Base-by-base conservation (phyloP, 2,888 invertebrate species). In the Nasonia oneida region DNA sequence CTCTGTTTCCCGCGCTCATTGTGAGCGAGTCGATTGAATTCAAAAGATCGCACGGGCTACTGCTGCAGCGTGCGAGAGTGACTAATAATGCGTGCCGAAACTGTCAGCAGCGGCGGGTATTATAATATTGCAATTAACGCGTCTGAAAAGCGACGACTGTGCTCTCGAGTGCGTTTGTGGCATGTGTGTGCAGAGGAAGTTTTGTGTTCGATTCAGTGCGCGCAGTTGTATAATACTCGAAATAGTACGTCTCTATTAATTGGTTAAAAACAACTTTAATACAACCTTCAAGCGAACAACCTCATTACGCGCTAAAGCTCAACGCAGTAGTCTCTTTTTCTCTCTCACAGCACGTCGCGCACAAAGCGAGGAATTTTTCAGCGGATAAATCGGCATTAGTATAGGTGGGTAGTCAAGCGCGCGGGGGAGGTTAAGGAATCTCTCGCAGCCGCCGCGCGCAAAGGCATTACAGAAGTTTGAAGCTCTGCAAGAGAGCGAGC, bases 391-490 rank as follows among this genome's bases (percentile, higher is more conserved):
- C 33, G 81, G 12, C 53, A 18, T 42, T 37, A 47, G 47, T 33
- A 42, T 67, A 37, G 61, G 12, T 42, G 2, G 79, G 23, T 23
- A n/a, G 57, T 57, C 5, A 15, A 4, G 57, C 18, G 57, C 57
- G 57, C 2, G 15, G 57, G 15, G 15, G 15, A 53, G 53, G 15
- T 53, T 18, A 4, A 6, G 79, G 39, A 84, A 76, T 76, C 70
- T 80, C 80, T 57, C 5, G 57, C 18, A 57, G 57, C 1, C 57
- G 57, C 23, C 64, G 73, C 74, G 50, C 23, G 64, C 64, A 82
- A 74, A 74, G 81, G 78, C 81, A 85, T 85, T 85, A 78, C 37
- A 67, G 81, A 81, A 84, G 77, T 81, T 81, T 50, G 53, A 76
- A 73, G 73, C 47, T 73, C 71, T 79, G 87, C 81, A 37, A 23